Evolutionary conservation across 2,113 vertebrate genomes (phyloP).

Genomic region (Jacana jacana): DNA sequence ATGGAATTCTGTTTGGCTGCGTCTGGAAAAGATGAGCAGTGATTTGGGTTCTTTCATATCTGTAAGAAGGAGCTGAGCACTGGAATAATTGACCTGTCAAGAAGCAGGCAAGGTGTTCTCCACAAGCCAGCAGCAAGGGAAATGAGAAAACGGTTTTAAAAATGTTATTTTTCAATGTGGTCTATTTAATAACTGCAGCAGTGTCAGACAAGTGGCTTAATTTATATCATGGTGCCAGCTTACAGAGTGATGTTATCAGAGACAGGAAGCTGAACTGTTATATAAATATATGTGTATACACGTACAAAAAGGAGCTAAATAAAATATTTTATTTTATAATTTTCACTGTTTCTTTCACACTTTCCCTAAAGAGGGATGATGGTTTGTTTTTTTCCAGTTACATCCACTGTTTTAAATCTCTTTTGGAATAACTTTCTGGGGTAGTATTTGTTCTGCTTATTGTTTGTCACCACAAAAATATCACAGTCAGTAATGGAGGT

Average conservation of each 20-base stretch:
- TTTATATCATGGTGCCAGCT: constrained; percentile 49
- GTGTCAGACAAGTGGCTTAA: constrained; percentile 57
- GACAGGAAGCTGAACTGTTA: neutral
- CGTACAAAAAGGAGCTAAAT: neutral
- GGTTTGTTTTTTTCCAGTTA: neutral
- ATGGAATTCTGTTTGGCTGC: constrained; percentile 73
- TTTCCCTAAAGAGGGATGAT: neutral
- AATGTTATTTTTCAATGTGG: constrained; percentile 77
- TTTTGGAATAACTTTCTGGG: neutral
- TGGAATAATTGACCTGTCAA: constrained; percentile 93
- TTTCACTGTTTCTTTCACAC: neutral
- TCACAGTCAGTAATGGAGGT: neutral
- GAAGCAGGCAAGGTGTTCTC: constrained; percentile 75
- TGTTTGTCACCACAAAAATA: neutral
- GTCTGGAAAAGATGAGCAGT: constrained; percentile 79
- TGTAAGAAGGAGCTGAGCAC: constrained; percentile 76
- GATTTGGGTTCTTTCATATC: constrained; percentile 76
- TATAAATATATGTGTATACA: neutral
- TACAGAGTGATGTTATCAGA: constrained; percentile 4
- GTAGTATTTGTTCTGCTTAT: neutral
- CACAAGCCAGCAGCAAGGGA: constrained; percentile 74
- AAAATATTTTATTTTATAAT: neutral
- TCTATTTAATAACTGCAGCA: constrained; percentile 69
- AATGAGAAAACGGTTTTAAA: constrained; percentile 82
- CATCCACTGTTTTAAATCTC: neutral